Base-by-base conservation (phyloP, 2,113 vertebrate genomes). In the Rhinogobius similis region DNA sequence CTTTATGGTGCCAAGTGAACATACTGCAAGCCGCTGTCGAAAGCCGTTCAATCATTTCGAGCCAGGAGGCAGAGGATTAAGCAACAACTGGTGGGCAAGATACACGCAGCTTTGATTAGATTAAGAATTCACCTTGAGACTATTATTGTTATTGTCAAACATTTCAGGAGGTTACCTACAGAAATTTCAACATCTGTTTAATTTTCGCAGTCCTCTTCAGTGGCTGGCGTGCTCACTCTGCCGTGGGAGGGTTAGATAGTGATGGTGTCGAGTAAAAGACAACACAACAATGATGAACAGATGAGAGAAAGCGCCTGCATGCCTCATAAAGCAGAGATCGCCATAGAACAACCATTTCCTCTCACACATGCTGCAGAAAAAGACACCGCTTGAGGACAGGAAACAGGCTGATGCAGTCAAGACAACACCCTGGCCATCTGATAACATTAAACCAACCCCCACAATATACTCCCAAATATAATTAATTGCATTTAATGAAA, bases 311-410 rank as follows among this genome's bases (percentile, higher is more conserved):
- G 77, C 52, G 64, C 75, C 79, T 83, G 62, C 79, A 86, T 72
- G 86, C 82, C 87, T 91, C 91, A 90, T 92, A 87, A 92, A 92
- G 83, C 82, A 80, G 75, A 73, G 75, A 82, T 83, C 73, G 84
- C 79, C 56, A 84, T 66, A 64, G 86, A 83, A 82, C 77, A 83
- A 73, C 82, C 79, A 77, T 90, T 90, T 90, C 81, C 85, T 87
- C 82, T 70, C 26, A 80, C 82, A 79, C 65, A 76, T 74, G 84
- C 83, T 77, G 71, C 56, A 79, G 16, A 38, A 61, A 61, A 36
- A 63, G 21, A 84, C 76, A 82, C 72, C 72, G 85, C 83, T 75
- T 83, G 84, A 82, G 83, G 86, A 87, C 75, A 86, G 76, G 87
- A 77, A 83, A 89, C 83, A 85, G 82, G 81, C 81, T 79, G 81